phyloP scores from a whole-genome alignment of 2,113 vertebrate species.

The Colius striatus region DNA sequence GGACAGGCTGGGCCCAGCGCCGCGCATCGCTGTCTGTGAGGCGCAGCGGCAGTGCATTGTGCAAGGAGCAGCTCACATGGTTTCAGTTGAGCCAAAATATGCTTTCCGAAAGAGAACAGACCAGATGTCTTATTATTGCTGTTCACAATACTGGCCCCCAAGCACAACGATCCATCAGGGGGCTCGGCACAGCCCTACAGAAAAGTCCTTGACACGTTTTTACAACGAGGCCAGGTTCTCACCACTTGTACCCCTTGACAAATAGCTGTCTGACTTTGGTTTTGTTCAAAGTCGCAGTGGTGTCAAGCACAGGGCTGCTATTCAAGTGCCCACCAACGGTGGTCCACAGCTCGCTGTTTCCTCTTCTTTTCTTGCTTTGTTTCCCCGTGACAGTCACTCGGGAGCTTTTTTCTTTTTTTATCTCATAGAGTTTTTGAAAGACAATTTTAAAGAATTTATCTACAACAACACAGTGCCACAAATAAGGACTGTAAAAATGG shows the following conservation, averaged over 20 bases:
- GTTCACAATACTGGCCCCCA: conserved; percentile 30
- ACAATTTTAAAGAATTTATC: neutral
- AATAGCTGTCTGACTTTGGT: conserved; percentile 57
- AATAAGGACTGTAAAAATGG: neutral
- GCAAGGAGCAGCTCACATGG: neutral
- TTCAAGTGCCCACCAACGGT: conserved; percentile 64
- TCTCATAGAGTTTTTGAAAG: neutral
- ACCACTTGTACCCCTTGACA: conserved; percentile 60
- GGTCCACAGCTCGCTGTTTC: neutral
- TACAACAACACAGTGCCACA: neutral
- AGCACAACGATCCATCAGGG: conserved; percentile 55
- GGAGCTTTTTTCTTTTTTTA: neutral
- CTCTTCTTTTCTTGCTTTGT: conserved; percentile 56
- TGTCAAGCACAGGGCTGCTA: conserved; percentile 55
- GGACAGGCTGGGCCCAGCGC: accelerated
- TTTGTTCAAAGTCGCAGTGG: conserved; percentile 45
- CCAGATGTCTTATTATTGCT: conserved; percentile 71
- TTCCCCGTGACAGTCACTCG: neutral
- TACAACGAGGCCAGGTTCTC: conserved; percentile 58
- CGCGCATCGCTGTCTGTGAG: neutral
- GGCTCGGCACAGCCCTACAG: neutral
- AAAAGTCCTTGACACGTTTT: conserved; percentile 21
- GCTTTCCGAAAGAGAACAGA: conserved; percentile 26
- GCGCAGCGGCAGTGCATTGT: neutral
- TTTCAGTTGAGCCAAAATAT: neutral